Evolutionary conservation across 2,888 invertebrate genomes (phyloP).

Genomic region (Blastobasis lacticolella): DNA sequence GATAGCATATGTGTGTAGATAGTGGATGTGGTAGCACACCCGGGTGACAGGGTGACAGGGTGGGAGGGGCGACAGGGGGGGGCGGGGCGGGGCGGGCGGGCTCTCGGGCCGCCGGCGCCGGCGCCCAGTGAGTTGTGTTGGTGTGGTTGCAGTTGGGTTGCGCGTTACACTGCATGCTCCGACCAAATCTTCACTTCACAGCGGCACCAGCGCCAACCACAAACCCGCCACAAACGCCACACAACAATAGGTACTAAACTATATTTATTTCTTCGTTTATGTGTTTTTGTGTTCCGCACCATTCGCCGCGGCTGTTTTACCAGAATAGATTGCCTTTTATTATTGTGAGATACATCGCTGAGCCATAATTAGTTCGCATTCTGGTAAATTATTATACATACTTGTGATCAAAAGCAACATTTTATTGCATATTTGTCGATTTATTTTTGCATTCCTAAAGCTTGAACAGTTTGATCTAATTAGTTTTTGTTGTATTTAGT

Average conservation of each 20-base stretch:
- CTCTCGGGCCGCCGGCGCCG: slow-evolving; percentile 29
- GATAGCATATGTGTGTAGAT: slow-evolving; percentile 54
- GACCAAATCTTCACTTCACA: slow-evolving; percentile 74
- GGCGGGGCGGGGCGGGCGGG: slow-evolving; percentile 15
- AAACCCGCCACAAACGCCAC: slow-evolving; percentile 72
- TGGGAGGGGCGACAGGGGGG: slow-evolving; percentile 12
- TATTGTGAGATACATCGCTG: slow-evolving; percentile 48
- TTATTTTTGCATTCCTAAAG: slow-evolving; percentile 58
- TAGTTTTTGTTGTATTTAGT: slow-evolving; percentile 38
- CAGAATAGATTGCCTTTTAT: slow-evolving; percentile 60
- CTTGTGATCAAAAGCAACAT: slow-evolving; percentile 57
- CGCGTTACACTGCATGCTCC: slow-evolving; percentile 93
- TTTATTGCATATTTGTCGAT: slow-evolving; percentile 67
- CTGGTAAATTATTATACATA: slow-evolving; percentile 38
- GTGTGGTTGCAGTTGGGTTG: slow-evolving; percentile 91
- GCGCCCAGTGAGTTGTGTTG: slow-evolving; percentile 68
- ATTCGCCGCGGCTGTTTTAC: slow-evolving; percentile 57
- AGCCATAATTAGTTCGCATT: slow-evolving; percentile 56
- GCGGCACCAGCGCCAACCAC: slow-evolving; percentile 74
- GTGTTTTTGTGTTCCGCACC: slow-evolving; percentile 72
- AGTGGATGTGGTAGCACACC: slow-evolving; percentile 62
- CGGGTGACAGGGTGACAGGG: slow-evolving; percentile 19
- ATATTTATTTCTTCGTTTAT: slow-evolving; percentile 65
- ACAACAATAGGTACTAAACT: slow-evolving; percentile 73
- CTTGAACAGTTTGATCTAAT: slow-evolving; percentile 55